Conservation (phyloP, 2,888 invertebrate genomes). For the Celastrina argiolus region DNA sequence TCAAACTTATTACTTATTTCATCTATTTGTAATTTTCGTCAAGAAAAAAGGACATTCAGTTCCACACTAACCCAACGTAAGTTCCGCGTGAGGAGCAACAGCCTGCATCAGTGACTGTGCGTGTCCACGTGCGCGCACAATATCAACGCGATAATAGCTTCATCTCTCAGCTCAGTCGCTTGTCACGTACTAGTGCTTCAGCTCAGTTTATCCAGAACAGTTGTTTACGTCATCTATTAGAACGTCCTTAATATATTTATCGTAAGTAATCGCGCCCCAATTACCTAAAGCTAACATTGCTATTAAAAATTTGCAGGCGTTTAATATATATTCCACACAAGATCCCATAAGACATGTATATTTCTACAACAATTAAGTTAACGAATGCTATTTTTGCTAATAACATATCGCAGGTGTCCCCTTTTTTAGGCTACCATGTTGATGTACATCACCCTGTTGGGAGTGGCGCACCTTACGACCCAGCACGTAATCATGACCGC, state of each 20-base stretch:
- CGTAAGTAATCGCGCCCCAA: no score
- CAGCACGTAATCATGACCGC: conserved; percentile 48
- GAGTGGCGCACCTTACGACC: conserved; percentile 27
- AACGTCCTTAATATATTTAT: no score
- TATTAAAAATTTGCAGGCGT: no score
- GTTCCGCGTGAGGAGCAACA: background rate
- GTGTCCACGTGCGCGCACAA: background rate
- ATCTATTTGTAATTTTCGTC: no score
- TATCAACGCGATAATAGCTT: conserved; percentile 23
- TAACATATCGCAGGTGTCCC: background rate
- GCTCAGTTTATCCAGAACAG: background rate
- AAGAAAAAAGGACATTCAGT: background rate
- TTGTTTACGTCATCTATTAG: background rate
- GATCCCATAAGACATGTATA: no score
- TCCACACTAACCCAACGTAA: background rate
- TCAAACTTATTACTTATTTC: no score
- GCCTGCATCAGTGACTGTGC: background rate
- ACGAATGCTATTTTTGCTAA: background rate
- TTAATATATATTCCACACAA: no score
- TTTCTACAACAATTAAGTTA: background rate
- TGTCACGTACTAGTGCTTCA: background rate
- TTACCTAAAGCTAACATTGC: no score
- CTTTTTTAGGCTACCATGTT: background rate
- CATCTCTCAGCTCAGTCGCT: background rate
- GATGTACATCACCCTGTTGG: background rate